Base-by-base conservation (phyloP, 2,797 vertebrate genomes). In the Characodon lateralis region DNA sequence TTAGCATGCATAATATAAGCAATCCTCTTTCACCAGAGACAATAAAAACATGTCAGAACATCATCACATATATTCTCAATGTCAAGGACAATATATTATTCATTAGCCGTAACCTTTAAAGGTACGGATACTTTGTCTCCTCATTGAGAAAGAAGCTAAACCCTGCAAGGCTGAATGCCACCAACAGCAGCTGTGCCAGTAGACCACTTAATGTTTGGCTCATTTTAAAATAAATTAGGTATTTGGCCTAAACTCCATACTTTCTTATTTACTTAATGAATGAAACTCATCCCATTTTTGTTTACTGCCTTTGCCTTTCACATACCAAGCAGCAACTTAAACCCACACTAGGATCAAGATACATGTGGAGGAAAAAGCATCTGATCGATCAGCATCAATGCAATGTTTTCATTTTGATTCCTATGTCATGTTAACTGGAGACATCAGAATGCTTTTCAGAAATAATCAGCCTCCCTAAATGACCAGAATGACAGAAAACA, bases 161-260 rank as follows among this genome's bases (percentile, higher is more conserved):
- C 79, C 70, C 81, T 63, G 56, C 26, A 79, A 73, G 74, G 71
- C 83, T 83, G 76, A 81, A 48, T 65, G 73, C 78, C 78, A 85
- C 73, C 72, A 76, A 66, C 66, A 41, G 13, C 79, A 63, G 79
- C 61, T 53, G 77, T 94, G 93, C 94, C 94, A 95, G 91, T 86
- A 92, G 89, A 91, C 91, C 91, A 94, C 93, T 95, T 88, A 89
- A 77, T 53, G 53, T 72, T 92, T 95, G 94, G 93, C 92, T 85
- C 77, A 18, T 35, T 63, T 22, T 77, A 80, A 84, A 76, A 91
- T 86, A 91, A 93, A 93, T 91, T 39, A 85, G 66, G 43, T 77
- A 75, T 89, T 83, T 93, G 92, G 92, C 90, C 75, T 50, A 46
- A 85, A 85, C 65, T 87, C 92, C 88, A 88, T 74, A 77, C 56